Evolutionary conservation across 2,888 invertebrate species (phyloP), one percentile per base, ranked within the genome.

Genomic region (Ochlodes sylvanus): DNA sequence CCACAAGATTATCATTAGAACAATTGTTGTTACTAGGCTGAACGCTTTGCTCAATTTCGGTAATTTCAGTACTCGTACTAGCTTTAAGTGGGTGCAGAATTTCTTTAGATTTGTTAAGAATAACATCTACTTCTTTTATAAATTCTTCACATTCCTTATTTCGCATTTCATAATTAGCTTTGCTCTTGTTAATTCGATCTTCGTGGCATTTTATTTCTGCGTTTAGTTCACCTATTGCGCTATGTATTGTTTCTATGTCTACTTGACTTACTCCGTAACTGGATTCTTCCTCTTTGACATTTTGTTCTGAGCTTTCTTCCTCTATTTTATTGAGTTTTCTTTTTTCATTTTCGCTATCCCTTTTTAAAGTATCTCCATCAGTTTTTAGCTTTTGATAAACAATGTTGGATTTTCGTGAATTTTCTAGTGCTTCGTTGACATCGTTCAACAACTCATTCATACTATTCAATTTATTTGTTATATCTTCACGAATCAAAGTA

Each of bases 391-490:
- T 87, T 71, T 90, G 82, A 76, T 88, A 93, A 44, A 77, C 84
- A 15, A 88, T 70, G 72, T 89, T 90, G 21, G 92, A 92, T 73
- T 89, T 86, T 71, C 80, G 86, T 15, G 89, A 93, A 73, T 86
- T 90, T 76, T 92, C 91, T 60, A 93, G 79, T 15, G 92, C 89
- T 66, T 82, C 81, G 72, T 93, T 93, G 0, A 93, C 93, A 72
- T 93, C 93, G 61, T 87, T 88, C 0, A 93, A 75, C 62, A 93
- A 78, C 71, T 92, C 93, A 71, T 92, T 91, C 90, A 94, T 92
- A 69, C 87, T 90, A 38, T 93, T 90, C 0, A 93, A 72, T 78
- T 94, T 94, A 72, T 92, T 93, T 1, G 90, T 90, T 61, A 93
- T 93, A 76, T 94, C 93, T 79, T 89, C 90, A 67, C 84, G 82